Evolutionary conservation across 2,113 vertebrate species (phyloP), one percentile per base, ranked within the genome.

Genomic region (Oreochromis spilurus): DNA sequence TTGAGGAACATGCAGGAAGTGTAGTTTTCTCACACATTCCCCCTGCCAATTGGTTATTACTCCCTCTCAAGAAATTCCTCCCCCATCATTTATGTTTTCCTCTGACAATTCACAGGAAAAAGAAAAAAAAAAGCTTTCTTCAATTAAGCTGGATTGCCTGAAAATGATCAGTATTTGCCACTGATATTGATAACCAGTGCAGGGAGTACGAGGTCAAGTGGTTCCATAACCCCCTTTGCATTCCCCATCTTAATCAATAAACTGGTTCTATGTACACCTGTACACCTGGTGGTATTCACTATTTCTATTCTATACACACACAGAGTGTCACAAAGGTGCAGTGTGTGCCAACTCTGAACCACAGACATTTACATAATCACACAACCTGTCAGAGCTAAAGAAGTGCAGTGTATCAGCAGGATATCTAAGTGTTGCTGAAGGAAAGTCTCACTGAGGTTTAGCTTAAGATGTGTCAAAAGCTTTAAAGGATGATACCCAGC

Each of bases 131-230:
- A 13, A 17, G 2, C 26, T 88, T 21, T 62, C 34, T 85, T 90
- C 79, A 89, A 81, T 92, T 84, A 87, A 87, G 55, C 8, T 12
- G 3, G 65, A 91, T 84, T 81, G 89, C 65, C 79, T 48, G 5
- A 75, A 62, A 40, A 52, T 9, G 81, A 91, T 95, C 93, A 89
- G 93, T 94, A 89, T 80, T 78, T 40, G 54, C 60, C 85, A 58
- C 78, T 65, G n/a, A 83, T 82, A 93, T 92, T 87, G 90, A 89
- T 43, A 48, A 36, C 21, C 5, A 50, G 24, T 45, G 52, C 52
- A 10, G 60, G 81, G 65, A 38, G 10, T 62, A 50, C 12, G 38
- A 87, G 92, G 89, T 93, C 92, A 94, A 85, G 82, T 5, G 3
- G 75, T 65, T 89, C 78, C 78, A 62, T 72, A 57, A 81, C 58